Evolutionary conservation across 2,888 invertebrate species (phyloP).

Genomic region (Cheilosia grossa): DNA sequence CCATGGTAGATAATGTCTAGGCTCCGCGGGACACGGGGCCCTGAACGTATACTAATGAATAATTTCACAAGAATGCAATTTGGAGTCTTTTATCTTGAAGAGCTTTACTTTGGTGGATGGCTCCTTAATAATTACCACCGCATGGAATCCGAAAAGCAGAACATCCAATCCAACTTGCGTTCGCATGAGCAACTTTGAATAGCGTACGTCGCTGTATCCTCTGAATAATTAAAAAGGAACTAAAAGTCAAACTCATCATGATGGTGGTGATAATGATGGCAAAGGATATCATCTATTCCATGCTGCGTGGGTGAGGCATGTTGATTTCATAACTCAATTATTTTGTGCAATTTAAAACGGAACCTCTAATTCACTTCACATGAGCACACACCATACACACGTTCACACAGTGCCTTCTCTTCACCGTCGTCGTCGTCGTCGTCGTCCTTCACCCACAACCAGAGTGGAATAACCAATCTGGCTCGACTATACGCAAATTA

Average conservation of each 20-base stretch:
- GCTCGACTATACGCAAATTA: slow-evolving; percentile 51
- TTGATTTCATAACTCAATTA: slow-evolving; percentile 72
- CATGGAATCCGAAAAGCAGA: not conserved
- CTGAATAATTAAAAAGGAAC: slow-evolving; percentile 51
- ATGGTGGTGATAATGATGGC: not conserved
- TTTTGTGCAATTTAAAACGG: slow-evolving; percentile 64
- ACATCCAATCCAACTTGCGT: slow-evolving; percentile 9
- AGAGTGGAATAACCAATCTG: slow-evolving; percentile 38
- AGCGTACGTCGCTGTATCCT: not conserved
- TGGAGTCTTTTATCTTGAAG: slow-evolving; percentile 67
- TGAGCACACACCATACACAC: slow-evolving; percentile 13
- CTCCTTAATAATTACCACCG: slow-evolving; percentile 45
- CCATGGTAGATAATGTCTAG: slow-evolving; percentile 19
- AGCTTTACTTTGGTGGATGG: slow-evolving; percentile 36
- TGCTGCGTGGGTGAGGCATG: slow-evolving; percentile 23
- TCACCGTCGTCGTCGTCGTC: no score
- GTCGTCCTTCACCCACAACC: not conserved
- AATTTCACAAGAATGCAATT: slow-evolving; percentile 72
- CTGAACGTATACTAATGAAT: slow-evolving; percentile 55
- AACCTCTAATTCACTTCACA: slow-evolving; percentile 60
- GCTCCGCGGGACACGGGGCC: slow-evolving; percentile 14
- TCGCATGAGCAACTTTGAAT: slow-evolving; percentile 29
- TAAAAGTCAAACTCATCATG: slow-evolving; percentile 46
- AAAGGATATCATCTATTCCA: not conserved
- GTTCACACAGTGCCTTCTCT: not conserved